phyloP scores from a whole-genome alignment of 1,140 invertebrate genomes.

The Archivesica marissinica region DNA sequence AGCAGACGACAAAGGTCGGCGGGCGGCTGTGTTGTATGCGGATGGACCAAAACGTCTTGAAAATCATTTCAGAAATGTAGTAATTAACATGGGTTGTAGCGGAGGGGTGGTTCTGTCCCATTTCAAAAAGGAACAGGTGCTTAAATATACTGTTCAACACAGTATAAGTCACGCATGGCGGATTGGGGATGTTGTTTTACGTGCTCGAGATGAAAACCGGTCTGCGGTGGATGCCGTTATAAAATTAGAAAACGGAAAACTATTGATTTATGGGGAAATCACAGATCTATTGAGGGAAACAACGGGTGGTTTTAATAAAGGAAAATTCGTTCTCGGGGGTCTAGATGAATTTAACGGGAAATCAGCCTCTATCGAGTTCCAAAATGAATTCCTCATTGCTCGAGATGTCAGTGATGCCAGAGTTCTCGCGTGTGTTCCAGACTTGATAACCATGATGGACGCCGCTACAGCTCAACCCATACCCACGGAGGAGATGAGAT shows the following conservation, averaged over 20 bases:
- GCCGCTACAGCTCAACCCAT: constrained; percentile 77
- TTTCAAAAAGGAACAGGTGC: constrained; percentile 62
- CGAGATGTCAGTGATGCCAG: constrained; percentile 19
- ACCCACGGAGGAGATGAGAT: constrained; percentile 76
- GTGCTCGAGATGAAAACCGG: constrained; percentile 69
- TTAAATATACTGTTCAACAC: constrained; percentile 67
- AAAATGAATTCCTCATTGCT: constrained; percentile 80
- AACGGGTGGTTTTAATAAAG: constrained; percentile 77
- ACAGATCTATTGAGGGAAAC: constrained; percentile 75
- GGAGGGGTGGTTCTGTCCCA: constrained; percentile 67
- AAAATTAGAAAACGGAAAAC: constrained; percentile 53
- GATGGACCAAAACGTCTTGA: constrained; percentile 75
- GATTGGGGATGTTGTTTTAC: constrained; percentile 74
- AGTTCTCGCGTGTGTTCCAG: constrained; percentile 74
- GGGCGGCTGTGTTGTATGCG: constrained; percentile 67
- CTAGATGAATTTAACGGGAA: constrained; percentile 64
- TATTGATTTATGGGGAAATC: constrained; percentile 74
- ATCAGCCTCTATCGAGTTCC: constrained; percentile 74
- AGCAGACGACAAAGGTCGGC: constrained; percentile 72
- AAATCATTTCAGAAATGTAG: constrained; percentile 72
- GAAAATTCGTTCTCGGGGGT: constrained; percentile 71
- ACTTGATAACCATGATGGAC: constrained; percentile 78
- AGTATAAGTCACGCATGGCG: constrained; percentile 76
- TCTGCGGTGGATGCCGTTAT: constrained; percentile 72
- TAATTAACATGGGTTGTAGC: constrained; percentile 76